Evolutionary conservation across 2,888 invertebrate species (phyloP), one percentile per base, ranked within the genome.

Genomic region (Drosophila diplacantha): DNA sequence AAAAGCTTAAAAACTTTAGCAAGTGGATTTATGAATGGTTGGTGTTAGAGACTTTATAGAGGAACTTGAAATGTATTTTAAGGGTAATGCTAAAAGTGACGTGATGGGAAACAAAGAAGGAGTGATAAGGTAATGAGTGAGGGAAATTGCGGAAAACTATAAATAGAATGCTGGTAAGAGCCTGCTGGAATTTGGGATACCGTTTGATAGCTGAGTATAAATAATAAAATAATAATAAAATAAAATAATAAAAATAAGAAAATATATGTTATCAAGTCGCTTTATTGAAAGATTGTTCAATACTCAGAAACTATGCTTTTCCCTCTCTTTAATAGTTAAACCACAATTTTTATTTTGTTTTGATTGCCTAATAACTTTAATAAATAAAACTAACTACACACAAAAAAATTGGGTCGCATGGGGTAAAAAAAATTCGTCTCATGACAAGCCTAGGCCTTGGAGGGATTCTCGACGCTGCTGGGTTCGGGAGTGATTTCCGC

Each of bases 341-440:
- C 29, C 44, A 26, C 22, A 8, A 5, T n/a, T 14, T 22, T 29
- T 11, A 7, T 29, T 24, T 51, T 34, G 29, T 61, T 35, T 44
- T 31, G 9, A 26, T 50, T 53, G 54, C 52, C 35, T 20, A 55
- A 55, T 29, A 61, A 39, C 32, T 51, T 57, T 56, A 66, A 71
- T 70, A 70, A 70, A 70, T 70, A 72, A 56, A 59, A 32, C 69
- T 70, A 70, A 56, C 69, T 70, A 71, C 41, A 44, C 49, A 34
- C 58, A 69, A 69, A 58, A 39, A 69, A 56, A 51, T 26, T 22
- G 34, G 18, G 46, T 53, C 38, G 43, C 9, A 34, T 43, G 12
- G 18, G 12, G n/a, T 20, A 46, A 65, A 56, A 66, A 51, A 46
- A 57, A 49, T 54, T 37, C 53, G 39, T 34, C 7, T 16, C 12